Evolutionary conservation across 2,888 invertebrate species (phyloP).

Genomic region (Drosophila yooni): DNA sequence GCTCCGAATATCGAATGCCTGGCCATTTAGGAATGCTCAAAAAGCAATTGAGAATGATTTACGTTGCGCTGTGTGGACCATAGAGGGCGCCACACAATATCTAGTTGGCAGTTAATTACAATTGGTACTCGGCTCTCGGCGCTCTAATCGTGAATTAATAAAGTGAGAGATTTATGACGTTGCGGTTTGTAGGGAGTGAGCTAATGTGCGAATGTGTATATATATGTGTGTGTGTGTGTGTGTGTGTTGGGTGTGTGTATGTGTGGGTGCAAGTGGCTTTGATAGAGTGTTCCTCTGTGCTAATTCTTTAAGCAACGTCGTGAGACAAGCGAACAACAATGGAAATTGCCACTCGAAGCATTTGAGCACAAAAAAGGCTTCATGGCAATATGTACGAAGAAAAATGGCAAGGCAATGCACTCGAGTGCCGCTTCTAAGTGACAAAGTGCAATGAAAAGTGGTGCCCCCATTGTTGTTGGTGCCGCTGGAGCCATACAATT

Average conservation of each 20-base stretch:
- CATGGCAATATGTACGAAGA: slow-evolving; percentile 40
- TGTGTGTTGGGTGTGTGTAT: slow-evolving; percentile 12
- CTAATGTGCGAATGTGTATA: slow-evolving; percentile 15
- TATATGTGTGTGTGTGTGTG: slow-evolving; percentile 14
- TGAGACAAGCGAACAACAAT: slow-evolving; percentile 54
- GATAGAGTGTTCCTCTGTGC: slow-evolving; percentile 48
- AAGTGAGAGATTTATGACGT: slow-evolving; percentile 69
- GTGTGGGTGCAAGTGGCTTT: slow-evolving; percentile 27
- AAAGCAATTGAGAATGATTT: slow-evolving; percentile 78
- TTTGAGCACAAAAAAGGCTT: slow-evolving; percentile 28
- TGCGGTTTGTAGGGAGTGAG: slow-evolving; percentile 16
- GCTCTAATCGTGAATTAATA: slow-evolving; percentile 76
- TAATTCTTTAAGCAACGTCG: slow-evolving; percentile 53
- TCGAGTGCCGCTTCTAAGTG: slow-evolving; percentile 62
- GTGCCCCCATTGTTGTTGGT: slow-evolving; percentile 61
- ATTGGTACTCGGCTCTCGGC: slow-evolving; percentile 53
- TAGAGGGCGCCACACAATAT: slow-evolving; percentile 47
- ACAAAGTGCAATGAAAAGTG: slow-evolving; percentile 52
- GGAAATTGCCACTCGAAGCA: slow-evolving; percentile 64
- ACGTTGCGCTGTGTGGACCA: slow-evolving; percentile 46
- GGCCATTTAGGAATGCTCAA: slow-evolving; percentile 67
- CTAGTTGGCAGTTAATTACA: slow-evolving; percentile 75
- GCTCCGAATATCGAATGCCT: slow-evolving; percentile 19
- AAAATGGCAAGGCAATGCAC: slow-evolving; percentile 65
- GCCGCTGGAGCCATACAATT: slow-evolving; percentile 67